These are phyloP conservation scores for Pipistrellus nathusii DNA, from an alignment of 2,797 vertebrate species.

Conservation along the genomic window DNA sequence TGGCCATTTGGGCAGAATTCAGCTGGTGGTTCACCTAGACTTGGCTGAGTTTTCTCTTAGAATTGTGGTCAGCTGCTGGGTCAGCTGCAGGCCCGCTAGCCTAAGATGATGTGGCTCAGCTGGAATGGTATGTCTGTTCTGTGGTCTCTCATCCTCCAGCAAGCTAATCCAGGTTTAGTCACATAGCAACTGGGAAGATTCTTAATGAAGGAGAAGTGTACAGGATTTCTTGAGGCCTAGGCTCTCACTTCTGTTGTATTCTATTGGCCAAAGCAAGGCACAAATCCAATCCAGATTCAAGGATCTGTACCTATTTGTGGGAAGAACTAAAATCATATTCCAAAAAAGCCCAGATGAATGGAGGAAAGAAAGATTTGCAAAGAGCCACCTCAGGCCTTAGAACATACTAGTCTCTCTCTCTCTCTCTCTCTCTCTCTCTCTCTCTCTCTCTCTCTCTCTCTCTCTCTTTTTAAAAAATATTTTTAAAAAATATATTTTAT, in stretches of 20 bases:
- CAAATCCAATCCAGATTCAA: background rate
- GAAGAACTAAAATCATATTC: background rate
- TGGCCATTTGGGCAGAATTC: background rate
- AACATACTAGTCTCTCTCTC: background rate
- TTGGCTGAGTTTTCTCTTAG: background rate
- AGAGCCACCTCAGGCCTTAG: background rate
- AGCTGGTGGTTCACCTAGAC: background rate
- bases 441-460: too few species aligned
- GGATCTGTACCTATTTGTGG: background rate
- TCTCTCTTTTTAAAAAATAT: too few species aligned
- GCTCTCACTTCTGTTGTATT: constrained; percentile 1
- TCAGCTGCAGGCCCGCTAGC: background rate
- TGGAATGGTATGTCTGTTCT: background rate
- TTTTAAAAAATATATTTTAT: too few species aligned
- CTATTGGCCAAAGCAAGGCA: background rate
- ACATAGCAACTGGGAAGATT: background rate
- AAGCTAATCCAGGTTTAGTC: background rate
- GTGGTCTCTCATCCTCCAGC: background rate
- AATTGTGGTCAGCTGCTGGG: background rate
- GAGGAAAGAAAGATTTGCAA: constrained; percentile 3
- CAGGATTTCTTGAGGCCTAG: background rate
- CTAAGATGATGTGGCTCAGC: background rate
- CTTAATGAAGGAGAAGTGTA: background rate
- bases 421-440: too few species aligned
- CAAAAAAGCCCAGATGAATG: background rate